These are phyloP conservation scores for Halesus radiatus DNA, from an alignment of 1,140 invertebrate genomes.

Conservation along the genomic window DNA sequence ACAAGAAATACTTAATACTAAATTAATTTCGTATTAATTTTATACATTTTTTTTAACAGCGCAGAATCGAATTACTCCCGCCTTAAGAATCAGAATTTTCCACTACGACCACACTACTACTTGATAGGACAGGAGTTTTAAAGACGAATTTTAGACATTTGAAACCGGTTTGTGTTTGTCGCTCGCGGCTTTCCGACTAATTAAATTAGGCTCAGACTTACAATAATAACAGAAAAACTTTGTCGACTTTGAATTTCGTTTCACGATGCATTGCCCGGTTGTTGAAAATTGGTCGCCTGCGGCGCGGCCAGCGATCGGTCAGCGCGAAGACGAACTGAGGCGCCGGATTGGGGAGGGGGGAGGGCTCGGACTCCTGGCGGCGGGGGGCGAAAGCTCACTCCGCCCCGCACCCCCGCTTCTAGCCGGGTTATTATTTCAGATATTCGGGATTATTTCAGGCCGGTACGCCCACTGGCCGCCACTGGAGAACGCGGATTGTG, in stretches of 20 bases:
- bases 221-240: slow-evolving; percentile 13
- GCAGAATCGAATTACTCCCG: not conserved
- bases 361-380: too few relatives aligned
- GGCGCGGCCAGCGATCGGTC: slow-evolving; percentile 3
- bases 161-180: slow-evolving; percentile 2
- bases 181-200: too few relatives aligned
- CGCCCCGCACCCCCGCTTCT: too few relatives aligned
- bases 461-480: too few relatives aligned
- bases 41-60: not conserved
- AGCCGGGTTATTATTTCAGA: too few relatives aligned
- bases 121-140: slow-evolving; percentile 10
- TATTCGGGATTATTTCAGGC: too few relatives aligned
- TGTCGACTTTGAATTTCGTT: not conserved
- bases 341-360: not conserved
- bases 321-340: not conserved
- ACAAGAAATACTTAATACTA: not conserved
- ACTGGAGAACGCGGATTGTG: too few relatives aligned
- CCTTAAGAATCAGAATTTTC: not conserved
- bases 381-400: too few relatives aligned
- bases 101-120: not conserved
- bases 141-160: slow-evolving; percentile 23
- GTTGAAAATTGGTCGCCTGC: not conserved
- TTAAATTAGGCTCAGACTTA: not conserved
- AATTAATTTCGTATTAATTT: slow-evolving; percentile 10
- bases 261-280: slow-evolving; percentile 27